phyloP scores from a whole-genome alignment of 2,113 vertebrate species.

The Pristiophorus japonicus region DNA sequence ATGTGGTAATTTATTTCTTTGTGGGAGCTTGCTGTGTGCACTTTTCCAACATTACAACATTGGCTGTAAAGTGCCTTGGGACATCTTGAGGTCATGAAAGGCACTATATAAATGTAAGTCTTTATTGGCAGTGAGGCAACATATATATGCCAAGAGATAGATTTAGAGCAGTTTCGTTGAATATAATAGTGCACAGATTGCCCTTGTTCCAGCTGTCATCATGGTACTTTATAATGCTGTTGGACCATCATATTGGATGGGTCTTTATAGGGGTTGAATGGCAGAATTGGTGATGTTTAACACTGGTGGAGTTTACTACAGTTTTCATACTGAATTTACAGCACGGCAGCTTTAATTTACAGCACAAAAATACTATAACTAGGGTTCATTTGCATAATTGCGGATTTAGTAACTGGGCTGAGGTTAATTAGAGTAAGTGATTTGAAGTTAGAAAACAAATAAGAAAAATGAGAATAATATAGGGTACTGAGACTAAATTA shows the following conservation, averaged over 20 bases:
- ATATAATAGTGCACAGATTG: not conserved
- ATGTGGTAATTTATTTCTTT: not conserved
- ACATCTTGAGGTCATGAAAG: not conserved
- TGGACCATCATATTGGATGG: not conserved
- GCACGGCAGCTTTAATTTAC: not conserved
- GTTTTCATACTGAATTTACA: not conserved
- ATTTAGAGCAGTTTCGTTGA: not conserved
- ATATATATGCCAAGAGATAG: too few relatives aligned
- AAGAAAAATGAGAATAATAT: not conserved
- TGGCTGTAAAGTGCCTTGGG: not conserved
- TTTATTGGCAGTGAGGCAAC: too few relatives aligned
- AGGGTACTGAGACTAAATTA: not conserved
- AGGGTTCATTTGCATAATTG: not conserved
- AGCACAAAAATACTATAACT: not conserved
- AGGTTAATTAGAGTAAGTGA: not conserved
- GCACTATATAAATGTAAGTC: not conserved
- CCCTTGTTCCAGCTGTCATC: not conserved
- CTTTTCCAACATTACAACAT: not conserved
- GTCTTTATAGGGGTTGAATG: not conserved
- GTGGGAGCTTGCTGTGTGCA: not conserved
- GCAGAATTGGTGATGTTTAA: not conserved
- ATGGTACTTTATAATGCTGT: not conserved
- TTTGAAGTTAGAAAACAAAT: not conserved
- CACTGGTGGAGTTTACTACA: not conserved
- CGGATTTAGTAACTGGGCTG: not conserved